Base-by-base conservation (phyloP, 92 coral and sea anemone genomes). In the Actinernus sp. region DNA sequence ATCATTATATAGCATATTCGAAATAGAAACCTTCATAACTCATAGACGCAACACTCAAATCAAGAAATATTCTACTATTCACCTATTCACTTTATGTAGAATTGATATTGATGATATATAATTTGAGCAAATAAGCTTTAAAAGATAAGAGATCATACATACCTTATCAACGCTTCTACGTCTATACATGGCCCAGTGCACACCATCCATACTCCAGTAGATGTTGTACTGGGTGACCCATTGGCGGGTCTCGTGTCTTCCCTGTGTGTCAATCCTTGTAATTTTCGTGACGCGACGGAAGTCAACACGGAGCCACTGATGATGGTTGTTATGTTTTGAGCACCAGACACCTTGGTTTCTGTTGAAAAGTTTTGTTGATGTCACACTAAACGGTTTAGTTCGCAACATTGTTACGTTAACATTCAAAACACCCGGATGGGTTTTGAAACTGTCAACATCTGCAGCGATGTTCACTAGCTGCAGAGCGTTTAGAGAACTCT, bases 251-350 rank as follows among this genome's bases (percentile, higher is more conserved):
- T 46, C 65, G 29, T 72, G 80, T 26, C 74, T 58, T 12, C 91
- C 91, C 63, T 84, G 91, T 11, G 78, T 79, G 46, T 71, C 76
- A 20, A 84, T 50, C 45, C 61, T 54, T 10, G 86, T 79, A 39
- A 84, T 29, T 63, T 68, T 56, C 54, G 64, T 67, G 28, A 34
- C 31, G 56, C 73, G 66, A 26, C 71, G 61, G 43, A 84, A 63
- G 65, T 79, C 73, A 11, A 71, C 76, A 31, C 66, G 54, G 19
- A 84, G 14, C 91, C 91, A 84, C 17, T 81, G 86, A 12, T 37
- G 6, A 12, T 71, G 65, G 58, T 84, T 81, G 50, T 56, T 63
- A 26, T 61, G 16, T 14, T 53, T 43, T 24, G 91, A 61, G 62
- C 91, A 84, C 91, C 91, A 84, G 70, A 54, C 85, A 52, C 68